phyloP scores from a whole-genome alignment of 2,888 invertebrate genomes.

The Chalcosyrphus nemorum region DNA sequence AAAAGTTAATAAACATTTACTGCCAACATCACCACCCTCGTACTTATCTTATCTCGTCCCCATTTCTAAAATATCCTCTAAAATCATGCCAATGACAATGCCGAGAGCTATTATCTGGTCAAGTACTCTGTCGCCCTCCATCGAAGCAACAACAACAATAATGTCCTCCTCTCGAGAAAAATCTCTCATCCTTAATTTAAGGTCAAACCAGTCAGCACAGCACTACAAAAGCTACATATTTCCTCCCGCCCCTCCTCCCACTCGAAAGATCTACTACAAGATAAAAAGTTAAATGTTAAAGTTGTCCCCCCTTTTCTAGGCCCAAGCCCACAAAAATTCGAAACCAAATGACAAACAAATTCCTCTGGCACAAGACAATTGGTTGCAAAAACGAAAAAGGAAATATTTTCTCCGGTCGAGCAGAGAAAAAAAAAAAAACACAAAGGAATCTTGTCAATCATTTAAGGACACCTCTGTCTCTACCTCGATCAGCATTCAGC shows the following conservation, averaged over 20 bases:
- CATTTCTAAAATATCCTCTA: neutral
- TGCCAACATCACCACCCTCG: neutral
- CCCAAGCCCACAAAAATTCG: neutral
- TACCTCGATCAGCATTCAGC: neutral
- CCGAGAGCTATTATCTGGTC: conserved; percentile 36
- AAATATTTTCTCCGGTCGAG: neutral
- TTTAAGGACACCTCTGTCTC: neutral
- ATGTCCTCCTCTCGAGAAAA: too few species aligned
- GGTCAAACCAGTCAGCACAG: neutral
- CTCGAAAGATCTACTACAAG: neutral
- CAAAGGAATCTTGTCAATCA: conserved; percentile 49
- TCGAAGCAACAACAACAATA: neutral
- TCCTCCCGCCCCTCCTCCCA: neutral
- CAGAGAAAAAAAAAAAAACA: too few species aligned
- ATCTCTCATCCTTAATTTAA: neutral
- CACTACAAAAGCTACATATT: neutral
- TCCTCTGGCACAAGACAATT: conserved; percentile 2
- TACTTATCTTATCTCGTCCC: conserved; percentile 1
- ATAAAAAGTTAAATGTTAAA: conserved; percentile 41
- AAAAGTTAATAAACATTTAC: conserved; percentile 15
- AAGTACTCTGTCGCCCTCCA: neutral
- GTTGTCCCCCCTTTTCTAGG: neutral
- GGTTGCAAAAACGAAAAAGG: too few species aligned
- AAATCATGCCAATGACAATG: conserved; percentile 11
- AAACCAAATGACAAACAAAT: conserved; percentile 23